These are phyloP conservation scores for Oryctes rhinoceros DNA, from an alignment of 1,140 invertebrate genomes.

Conservation along the genomic window DNA sequence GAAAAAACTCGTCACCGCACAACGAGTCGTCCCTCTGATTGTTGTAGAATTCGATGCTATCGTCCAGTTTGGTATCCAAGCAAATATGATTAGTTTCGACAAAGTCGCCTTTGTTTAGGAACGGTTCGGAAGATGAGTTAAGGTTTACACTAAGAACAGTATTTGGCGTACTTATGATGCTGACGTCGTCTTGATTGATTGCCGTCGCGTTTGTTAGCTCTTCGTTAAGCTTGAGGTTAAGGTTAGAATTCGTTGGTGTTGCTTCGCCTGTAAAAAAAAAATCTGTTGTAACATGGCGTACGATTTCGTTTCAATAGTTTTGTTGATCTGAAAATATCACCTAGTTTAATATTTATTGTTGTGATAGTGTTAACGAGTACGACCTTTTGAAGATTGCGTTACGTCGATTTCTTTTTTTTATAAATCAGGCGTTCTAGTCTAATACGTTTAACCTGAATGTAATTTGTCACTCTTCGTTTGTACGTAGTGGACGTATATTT, in stretches of 20 bases:
- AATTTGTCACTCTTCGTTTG: no score
- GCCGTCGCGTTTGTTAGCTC: slow-evolving; percentile 1
- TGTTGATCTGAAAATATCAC: no score
- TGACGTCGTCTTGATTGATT: slow-evolving; percentile 40
- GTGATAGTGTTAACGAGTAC: no score
- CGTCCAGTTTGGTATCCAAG: slow-evolving; percentile 50
- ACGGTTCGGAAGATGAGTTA: slow-evolving; percentile 49
- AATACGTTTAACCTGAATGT: no score
- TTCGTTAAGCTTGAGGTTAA: slow-evolving; percentile 42
- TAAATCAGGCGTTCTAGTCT: no score
- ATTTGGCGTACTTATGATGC: slow-evolving; percentile 30
- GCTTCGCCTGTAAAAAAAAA: slow-evolving; percentile 41
- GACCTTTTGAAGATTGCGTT: no score
- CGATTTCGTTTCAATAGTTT: no score
- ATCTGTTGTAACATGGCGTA: no score
- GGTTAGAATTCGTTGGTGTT: slow-evolving; percentile 56
- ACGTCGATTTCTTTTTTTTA: no score
- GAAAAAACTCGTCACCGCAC: slow-evolving; percentile 58
- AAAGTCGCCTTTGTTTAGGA: slow-evolving; percentile 44
- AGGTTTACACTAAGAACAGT: slow-evolving; percentile 30
- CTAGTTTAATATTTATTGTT: no score
- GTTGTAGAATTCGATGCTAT: slow-evolving; percentile 55
- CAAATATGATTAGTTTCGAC: slow-evolving; percentile 49
- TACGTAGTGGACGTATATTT: no score
- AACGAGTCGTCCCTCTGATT: slow-evolving; percentile 46